Conservation (phyloP, 2,888 invertebrate species). For the Periphyllus acericola region DNA sequence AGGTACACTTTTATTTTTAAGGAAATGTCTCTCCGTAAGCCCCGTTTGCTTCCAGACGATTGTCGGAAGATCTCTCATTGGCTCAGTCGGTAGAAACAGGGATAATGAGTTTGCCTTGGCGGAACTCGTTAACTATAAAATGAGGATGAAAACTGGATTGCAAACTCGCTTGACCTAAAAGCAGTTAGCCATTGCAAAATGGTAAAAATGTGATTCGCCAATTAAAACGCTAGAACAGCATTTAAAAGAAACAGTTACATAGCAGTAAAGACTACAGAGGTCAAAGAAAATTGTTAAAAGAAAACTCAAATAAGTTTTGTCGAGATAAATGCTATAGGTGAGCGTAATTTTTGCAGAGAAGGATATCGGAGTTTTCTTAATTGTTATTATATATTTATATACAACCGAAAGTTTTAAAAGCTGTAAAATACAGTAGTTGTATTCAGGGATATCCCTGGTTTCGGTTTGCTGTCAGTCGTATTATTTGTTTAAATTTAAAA, state of each 20-base stretch:
- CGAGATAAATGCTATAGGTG: background rate
- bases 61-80: background rate
- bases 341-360: background rate
- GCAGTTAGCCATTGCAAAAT: background rate
- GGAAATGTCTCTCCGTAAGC: background rate
- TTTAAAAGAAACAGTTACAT: background rate
- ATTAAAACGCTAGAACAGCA: background rate
- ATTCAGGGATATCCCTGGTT: too few species aligned
- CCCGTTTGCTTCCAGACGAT: background rate
- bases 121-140: conserved; percentile 23
- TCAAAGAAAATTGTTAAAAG: background rate
- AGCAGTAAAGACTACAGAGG: background rate
- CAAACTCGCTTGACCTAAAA: conserved; percentile 21
- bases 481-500: background rate
- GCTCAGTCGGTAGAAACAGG: background rate
- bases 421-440: background rate
- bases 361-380: background rate
- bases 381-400: background rate
- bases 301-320: background rate
- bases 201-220: background rate
- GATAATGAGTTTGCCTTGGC: background rate
- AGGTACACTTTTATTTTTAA: background rate
- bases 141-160: conserved; percentile 36
- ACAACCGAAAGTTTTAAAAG: background rate
- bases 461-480: background rate